These are phyloP conservation scores for Catamblyrhynchus diadema DNA, from an alignment of 2,797 vertebrate species.

Conservation along the genomic window DNA sequence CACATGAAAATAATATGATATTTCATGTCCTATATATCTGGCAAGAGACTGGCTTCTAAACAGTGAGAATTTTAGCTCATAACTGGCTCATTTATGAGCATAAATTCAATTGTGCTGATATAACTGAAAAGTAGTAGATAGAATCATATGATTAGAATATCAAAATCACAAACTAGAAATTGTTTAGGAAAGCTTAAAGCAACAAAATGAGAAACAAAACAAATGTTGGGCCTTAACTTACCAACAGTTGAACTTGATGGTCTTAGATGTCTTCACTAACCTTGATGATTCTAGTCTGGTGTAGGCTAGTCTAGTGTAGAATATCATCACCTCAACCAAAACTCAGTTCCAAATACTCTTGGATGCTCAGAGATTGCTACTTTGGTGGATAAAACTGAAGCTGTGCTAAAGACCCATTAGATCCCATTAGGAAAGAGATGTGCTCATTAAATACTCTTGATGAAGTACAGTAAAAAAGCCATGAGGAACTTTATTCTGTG, in stretches of 20 bases:
- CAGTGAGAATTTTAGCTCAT: neutral
- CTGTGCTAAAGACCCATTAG: neutral
- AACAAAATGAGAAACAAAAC: neutral
- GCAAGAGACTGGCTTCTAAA: neutral
- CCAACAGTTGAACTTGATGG: neutral
- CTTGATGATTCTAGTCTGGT: neutral
- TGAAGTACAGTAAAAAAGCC: neutral
- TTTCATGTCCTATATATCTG: neutral
- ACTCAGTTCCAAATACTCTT: neutral
- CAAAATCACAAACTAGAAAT: neutral
- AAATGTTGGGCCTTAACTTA: neutral
- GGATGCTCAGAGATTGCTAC: neutral
- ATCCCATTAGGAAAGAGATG: neutral
- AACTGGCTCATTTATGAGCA: neutral
- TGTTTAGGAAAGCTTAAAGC: neutral
- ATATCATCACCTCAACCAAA: neutral
- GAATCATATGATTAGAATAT: neutral
- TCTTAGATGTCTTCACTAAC: neutral
- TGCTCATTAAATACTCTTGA: neutral
- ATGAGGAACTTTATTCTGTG: neutral
- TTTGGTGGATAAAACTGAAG: neutral
- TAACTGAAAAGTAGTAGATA: neutral
- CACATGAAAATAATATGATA: neutral
- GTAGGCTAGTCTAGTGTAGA: neutral
- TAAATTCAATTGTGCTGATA: neutral